Evolutionary conservation across 2,113 vertebrate genomes (phyloP).

Genomic region (Megaceryle maxima): DNA sequence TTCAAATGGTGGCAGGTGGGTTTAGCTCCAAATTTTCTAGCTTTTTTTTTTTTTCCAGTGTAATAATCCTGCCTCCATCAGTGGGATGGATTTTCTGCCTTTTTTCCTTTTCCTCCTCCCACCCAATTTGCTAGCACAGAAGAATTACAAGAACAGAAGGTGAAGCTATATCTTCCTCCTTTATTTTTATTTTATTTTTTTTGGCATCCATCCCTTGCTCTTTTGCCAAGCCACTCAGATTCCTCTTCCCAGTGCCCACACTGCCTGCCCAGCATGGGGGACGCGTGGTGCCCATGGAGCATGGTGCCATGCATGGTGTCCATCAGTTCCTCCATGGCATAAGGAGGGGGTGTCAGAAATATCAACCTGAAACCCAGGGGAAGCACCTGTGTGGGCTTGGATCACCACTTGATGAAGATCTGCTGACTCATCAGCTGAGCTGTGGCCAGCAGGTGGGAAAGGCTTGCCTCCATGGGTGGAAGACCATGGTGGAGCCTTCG

Average conservation of each 20-base stretch:
- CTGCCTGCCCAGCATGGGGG: neutral
- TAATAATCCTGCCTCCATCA: neutral
- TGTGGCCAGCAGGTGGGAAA: neutral
- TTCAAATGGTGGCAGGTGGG: neutral
- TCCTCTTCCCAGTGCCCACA: neutral
- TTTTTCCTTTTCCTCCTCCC: constrained; percentile 40
- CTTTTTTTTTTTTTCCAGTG: neutral
- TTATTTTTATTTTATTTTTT: neutral
- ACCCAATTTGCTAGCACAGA: constrained; percentile 23
- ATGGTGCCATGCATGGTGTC: rapidly evolving
- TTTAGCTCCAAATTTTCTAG: neutral
- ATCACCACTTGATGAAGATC: neutral
- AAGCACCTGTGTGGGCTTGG: neutral
- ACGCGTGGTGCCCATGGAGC: rapidly evolving
- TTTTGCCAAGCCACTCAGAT: constrained; percentile 1
- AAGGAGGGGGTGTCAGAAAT: neutral
- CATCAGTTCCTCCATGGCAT: neutral
- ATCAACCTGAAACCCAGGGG: neutral
- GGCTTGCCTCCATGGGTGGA: neutral
- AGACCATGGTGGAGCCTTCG: neutral
- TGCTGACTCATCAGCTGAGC: neutral
- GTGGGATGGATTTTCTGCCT: constrained; percentile 25
- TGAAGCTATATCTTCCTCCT: constrained; percentile 46
- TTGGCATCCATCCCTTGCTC: constrained; percentile 21
- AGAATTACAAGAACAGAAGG: constrained; percentile 63